phyloP scores from a whole-genome alignment of 2,113 vertebrate genomes.

The Hucho hucho region DNA sequence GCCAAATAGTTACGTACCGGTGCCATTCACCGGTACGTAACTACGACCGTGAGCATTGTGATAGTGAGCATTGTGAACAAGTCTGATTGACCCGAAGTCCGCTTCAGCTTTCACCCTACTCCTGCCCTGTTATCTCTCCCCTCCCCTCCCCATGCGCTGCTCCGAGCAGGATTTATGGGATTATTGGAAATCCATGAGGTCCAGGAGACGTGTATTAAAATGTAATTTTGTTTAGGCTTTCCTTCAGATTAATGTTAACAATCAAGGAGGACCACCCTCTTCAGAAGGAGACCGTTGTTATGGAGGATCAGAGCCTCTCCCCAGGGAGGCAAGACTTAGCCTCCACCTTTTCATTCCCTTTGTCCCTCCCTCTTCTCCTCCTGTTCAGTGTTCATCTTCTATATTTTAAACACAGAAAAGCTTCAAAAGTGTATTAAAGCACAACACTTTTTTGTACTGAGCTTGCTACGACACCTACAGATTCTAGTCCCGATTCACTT shows the following conservation, averaged over 20 bases:
- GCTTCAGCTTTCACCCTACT: neutral
- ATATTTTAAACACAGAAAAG: too few species aligned
- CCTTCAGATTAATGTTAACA: constrained; percentile 29
- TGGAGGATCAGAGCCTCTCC: neutral
- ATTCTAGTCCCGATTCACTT: too few species aligned
- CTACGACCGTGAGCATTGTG: too few species aligned
- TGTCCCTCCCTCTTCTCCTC: neutral
- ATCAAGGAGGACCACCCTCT: neutral
- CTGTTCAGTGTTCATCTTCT: neutral
- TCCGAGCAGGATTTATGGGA: constrained; percentile 16
- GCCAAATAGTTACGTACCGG: too few species aligned
- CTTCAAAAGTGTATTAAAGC: too few species aligned
- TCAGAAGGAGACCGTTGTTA: neutral
- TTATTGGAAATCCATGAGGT: constrained; percentile 48
- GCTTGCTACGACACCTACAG: too few species aligned
- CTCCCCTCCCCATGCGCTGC: neutral
- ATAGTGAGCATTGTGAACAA: too few species aligned
- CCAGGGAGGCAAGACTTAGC: neutral
- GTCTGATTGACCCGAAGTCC: too few species aligned
- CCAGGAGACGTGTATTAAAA: constrained; percentile 24
- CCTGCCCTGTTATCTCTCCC: neutral
- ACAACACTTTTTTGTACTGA: too few species aligned
- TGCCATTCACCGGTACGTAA: too few species aligned
- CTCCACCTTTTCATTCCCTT: neutral
- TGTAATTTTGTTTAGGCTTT: constrained; percentile 34